A percentile compares a stretch with the other conserved stretches of the same genome.
These are phyloP conservation scores for Sebastes variabilis DNA, from an alignment of 2,797 vertebrate genomes.

Conservation along the genomic window DNA sequence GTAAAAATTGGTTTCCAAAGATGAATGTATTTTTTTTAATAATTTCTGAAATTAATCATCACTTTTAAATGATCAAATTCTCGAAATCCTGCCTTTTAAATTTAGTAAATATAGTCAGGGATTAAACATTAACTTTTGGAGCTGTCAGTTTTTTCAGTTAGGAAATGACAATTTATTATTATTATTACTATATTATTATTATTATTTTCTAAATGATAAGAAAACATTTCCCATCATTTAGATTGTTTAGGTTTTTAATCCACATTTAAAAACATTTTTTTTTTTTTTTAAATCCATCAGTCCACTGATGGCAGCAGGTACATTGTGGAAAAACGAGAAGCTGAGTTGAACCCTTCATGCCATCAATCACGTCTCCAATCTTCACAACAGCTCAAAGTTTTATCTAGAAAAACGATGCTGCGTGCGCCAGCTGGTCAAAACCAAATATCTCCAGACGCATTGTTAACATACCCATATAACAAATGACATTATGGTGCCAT, in stretches of 20 bases:
- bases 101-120: background rate
- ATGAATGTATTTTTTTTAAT: background rate
- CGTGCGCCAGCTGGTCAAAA: constrained; percentile 74
- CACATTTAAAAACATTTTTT: background rate
- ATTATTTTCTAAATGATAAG: background rate
- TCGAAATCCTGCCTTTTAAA: background rate
- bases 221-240: background rate
- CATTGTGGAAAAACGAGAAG: constrained; percentile 55
- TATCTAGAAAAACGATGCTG: constrained; percentile 57
- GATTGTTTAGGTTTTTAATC: background rate
- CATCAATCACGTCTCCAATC: constrained; percentile 69
- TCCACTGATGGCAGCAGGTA: constrained; percentile 1
- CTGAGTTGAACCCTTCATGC: constrained; percentile 23
- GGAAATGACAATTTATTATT: background rate
- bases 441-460: constrained; percentile 72
- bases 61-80: background rate
- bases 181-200: background rate
- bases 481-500: constrained; percentile 68
- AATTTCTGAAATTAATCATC: background rate
- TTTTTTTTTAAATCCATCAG: background rate
- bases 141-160: background rate
- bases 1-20: background rate
- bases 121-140: constrained; percentile 45
- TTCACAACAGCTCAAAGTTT: constrained; percentile 37
- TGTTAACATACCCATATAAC: constrained; percentile 69